phyloP scores from a whole-genome alignment of 2,797 vertebrate species.

The Sebastes aleutianus region DNA sequence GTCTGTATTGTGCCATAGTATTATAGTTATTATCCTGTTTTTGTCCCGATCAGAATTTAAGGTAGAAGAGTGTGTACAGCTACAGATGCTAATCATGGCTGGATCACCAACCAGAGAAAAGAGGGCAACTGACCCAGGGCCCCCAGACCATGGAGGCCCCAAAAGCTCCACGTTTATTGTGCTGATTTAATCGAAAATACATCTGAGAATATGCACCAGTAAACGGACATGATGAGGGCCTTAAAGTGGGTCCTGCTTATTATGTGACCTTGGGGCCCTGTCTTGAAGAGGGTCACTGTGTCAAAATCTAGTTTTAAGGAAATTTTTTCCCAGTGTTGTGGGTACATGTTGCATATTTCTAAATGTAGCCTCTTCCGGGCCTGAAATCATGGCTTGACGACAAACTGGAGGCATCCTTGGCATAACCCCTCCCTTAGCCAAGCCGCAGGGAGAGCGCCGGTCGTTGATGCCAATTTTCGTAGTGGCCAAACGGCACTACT shows the following conservation, averaged over 20 bases:
- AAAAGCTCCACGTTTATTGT: not conserved
- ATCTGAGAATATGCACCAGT: not conserved
- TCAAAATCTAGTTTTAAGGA: too few relatives aligned
- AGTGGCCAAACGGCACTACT: too few relatives aligned
- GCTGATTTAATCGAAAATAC: not conserved
- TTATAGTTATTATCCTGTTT: not conserved
- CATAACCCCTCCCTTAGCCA: too few relatives aligned
- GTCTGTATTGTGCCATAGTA: not conserved
- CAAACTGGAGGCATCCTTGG: too few relatives aligned
- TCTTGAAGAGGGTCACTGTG: fast-evolving
- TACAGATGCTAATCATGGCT: not conserved
- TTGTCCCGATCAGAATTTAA: not conserved
- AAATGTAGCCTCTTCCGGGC: too few relatives aligned
- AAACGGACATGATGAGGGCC: not conserved
- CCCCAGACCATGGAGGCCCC: not conserved
- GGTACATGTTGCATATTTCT: too few relatives aligned
- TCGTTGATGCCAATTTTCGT: too few relatives aligned
- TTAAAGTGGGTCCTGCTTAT: too few relatives aligned
- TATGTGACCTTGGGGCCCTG: too few relatives aligned
- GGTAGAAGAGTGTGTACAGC: not conserved
- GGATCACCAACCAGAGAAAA: not conserved
- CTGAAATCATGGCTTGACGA: too few relatives aligned
- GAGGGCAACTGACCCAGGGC: not conserved
- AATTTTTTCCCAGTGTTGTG: too few relatives aligned
- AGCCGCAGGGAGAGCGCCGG: too few relatives aligned